Evolutionary conservation across 1,140 invertebrate species (phyloP), one percentile per base, ranked within the genome.

Genomic region (Hermatobates lingyangjiaoensis): DNA sequence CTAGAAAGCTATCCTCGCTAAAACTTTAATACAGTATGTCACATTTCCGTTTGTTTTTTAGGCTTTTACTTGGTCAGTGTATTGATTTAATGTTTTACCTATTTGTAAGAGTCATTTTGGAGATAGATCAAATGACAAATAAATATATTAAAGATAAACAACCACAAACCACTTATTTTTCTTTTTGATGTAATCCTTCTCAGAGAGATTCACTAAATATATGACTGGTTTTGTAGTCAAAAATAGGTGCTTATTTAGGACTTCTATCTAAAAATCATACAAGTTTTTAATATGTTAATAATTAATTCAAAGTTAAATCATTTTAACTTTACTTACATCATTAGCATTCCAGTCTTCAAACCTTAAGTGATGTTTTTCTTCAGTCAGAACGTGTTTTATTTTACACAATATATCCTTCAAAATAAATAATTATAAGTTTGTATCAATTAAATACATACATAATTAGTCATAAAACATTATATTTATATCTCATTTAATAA

Each of bases 161-260:
- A 15, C 30, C 1, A 60, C 66, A 66, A 68, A 89, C 91, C 91
- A 96, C 75, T 97, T 97, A 65, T 97, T 97, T 70, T 98, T 98
- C 71, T 97, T 98, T 58, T 91, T 80, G 60, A 95, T 94, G 65
- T 93, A 99, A 69, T 98, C 95, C 66, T 93, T 95, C 66, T 98
- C 93, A 0, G 93, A 90, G 38, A 99, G 72, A 70, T 99, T 99
- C 0, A 98, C 83, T 48, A 99, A 70, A 68, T 99, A 99, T 61
- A 99, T 85, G 42, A 90, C 85, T 4, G 96, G 96, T 66, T 99
- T 99, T 0, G 93, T 87, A n/a, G 95, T 99, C 21, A 99, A 69
- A 63, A 98, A 94, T 50, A 98, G 70, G 67, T 98, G 84, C 68
- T 92, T 93, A 65, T 98, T 99, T 34, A 99, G 70, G 21, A 92